phyloP scores from a whole-genome alignment of 2,113 vertebrate species.

The Syngnathoides biaculeatus region DNA sequence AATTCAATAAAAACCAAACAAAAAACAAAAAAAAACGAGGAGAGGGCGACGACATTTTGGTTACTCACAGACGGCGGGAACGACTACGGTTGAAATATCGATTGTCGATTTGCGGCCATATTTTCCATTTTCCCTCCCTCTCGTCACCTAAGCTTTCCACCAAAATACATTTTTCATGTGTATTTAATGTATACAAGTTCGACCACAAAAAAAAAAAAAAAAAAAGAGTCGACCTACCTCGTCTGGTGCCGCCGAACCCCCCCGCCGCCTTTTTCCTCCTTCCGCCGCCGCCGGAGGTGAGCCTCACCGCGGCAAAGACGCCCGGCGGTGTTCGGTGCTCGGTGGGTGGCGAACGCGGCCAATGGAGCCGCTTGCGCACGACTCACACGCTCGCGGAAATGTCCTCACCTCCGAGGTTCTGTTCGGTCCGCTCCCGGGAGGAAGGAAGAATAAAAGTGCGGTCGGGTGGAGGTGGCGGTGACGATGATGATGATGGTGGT shows the following conservation, averaged over 20 bases:
- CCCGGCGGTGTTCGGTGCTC: neutral
- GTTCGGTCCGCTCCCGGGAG: constrained; percentile 4
- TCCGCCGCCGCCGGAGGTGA: constrained; percentile 35
- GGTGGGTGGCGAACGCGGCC: constrained; percentile 11
- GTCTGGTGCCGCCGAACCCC: constrained; percentile 43
- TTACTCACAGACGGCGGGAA: constrained; percentile 64
- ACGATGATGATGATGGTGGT: neutral
- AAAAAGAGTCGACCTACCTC: constrained; percentile 45
- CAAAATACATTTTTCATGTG: neutral
- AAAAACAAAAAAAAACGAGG: constrained; percentile 3
- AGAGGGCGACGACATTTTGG: constrained; percentile 28
- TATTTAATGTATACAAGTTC: neutral
- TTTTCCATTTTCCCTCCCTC: constrained; percentile 38
- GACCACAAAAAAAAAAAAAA: too few relatives aligned
- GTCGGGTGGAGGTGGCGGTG: too few relatives aligned
- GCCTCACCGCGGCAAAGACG: constrained; percentile 12
- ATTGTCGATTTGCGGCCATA: constrained; percentile 66
- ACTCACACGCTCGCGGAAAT: constrained; percentile 54
- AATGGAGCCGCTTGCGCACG: constrained; percentile 56
- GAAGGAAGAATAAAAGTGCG: constrained; percentile 4
- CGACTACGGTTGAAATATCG: constrained; percentile 71
- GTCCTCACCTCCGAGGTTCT: constrained; percentile 1
- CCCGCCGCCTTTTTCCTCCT: constrained; percentile 20
- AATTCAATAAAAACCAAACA: neutral
- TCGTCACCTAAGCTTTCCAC: constrained; percentile 23